Conservation (phyloP, 2,888 invertebrate genomes). For the Pseudococcus longispinus region DNA sequence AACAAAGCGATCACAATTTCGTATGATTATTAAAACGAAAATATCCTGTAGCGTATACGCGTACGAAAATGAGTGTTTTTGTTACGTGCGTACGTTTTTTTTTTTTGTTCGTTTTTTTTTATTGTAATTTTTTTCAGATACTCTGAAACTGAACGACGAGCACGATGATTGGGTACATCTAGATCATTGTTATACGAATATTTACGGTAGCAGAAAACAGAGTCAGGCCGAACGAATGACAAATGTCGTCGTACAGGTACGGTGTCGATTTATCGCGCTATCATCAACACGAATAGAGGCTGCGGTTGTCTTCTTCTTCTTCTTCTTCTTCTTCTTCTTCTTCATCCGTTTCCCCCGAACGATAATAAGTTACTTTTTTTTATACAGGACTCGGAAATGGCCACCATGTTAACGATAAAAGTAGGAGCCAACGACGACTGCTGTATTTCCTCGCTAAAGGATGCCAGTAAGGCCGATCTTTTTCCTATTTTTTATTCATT, state of each 20-base stretch:
- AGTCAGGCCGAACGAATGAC: not conserved
- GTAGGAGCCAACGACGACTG: not conserved
- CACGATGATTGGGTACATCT: slow-evolving; percentile 49
- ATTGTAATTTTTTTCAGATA: not conserved
- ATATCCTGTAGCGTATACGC: not conserved
- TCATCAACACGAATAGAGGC: no score
- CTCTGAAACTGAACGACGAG: slow-evolving; percentile 39
- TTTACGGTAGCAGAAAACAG: slow-evolving; percentile 40
- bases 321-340: no score
- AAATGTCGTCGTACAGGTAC: slow-evolving; percentile 44
- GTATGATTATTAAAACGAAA: not conserved
- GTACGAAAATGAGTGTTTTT: not conserved
- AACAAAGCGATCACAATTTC: not conserved
- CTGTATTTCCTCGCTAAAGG: not conserved
- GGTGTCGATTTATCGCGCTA: no score
- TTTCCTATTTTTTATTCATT: not conserved
- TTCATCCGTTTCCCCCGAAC: no score
- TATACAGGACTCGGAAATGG: not conserved
- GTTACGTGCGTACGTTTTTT: not conserved
- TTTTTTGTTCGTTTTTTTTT: not conserved
- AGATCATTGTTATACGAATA: slow-evolving; percentile 49
- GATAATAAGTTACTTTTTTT: not conserved
- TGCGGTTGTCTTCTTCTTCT: no score
- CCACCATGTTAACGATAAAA: slow-evolving; percentile 26
- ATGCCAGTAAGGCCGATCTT: not conserved